Evolutionary conservation across 64 coral and sea anemone species (phyloP).

Genomic region (Cladopsammia gracilis): DNA sequence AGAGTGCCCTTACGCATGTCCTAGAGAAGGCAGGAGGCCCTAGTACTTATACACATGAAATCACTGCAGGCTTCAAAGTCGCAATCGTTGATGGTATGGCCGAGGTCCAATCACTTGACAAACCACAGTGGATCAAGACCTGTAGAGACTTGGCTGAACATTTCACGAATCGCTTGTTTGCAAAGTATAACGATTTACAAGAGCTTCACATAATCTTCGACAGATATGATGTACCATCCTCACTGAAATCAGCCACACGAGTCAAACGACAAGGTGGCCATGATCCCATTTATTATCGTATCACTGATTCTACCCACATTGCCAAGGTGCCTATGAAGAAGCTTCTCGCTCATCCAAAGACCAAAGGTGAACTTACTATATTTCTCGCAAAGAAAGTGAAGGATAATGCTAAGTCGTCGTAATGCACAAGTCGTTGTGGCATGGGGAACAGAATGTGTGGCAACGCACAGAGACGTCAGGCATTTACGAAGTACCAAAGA

Average conservation of each 20-base stretch:
- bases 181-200: conserved; percentile 51
- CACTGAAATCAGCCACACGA: conserved; percentile 39
- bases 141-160: conserved; percentile 73
- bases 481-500: conserved; percentile 63
- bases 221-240: conserved; percentile 46
- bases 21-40: conserved; percentile 62
- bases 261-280: too few relatives aligned
- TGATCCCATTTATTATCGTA: too few relatives aligned
- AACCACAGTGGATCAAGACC: conserved; percentile 70
- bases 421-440: conserved; percentile 71
- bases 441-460: conserved; percentile 57
- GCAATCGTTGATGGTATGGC: conserved; percentile 69
- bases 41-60: conserved; percentile 52
- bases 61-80: conserved; percentile 66
- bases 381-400: too few relatives aligned
- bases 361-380: too few relatives aligned
- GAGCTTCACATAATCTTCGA: conserved; percentile 54
- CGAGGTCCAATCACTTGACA: conserved; percentile 69
- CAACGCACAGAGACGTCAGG: conserved; percentile 68
- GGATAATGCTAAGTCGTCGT: too few relatives aligned
- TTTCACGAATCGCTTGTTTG: not conserved
- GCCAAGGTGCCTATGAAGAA: too few relatives aligned
- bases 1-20: conserved; percentile 64
- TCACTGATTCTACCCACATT: too few relatives aligned
- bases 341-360: too few relatives aligned